Evolutionary conservation across 30 jellyfish, hydroid and myxozoan species (phyloP).

Genomic region (Rhopilema esculentum): DNA sequence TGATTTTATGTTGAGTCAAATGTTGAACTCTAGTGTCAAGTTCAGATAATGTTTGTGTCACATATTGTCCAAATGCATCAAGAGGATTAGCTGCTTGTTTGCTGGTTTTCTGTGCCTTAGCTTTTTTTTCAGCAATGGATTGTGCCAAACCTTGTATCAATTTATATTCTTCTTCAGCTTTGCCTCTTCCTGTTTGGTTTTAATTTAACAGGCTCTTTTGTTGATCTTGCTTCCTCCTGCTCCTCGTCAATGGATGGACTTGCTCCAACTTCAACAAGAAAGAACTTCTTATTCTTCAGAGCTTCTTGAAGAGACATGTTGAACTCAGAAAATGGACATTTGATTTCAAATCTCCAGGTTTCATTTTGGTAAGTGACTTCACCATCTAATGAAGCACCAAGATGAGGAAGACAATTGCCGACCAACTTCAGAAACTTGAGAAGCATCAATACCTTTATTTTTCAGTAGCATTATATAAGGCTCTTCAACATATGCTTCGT

Average conservation of each 20-base stretch:
- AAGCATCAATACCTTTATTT: too few relatives aligned
- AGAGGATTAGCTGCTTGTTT: not conserved
- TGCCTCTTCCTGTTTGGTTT: constrained; percentile 18
- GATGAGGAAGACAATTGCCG: too few relatives aligned
- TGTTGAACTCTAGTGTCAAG: constrained; percentile 9
- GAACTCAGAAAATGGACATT: too few relatives aligned
- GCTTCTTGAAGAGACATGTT: too few relatives aligned
- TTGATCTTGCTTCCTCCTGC: not conserved
- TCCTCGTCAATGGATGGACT: not conserved
- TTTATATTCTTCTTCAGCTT: constrained; percentile 15
- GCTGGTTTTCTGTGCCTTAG: constrained; percentile 7
- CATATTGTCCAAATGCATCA: constrained; percentile 3
- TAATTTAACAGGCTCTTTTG: constrained; percentile 6
- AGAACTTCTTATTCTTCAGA: too few relatives aligned
- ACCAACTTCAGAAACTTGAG: too few relatives aligned
- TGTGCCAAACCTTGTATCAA: constrained; percentile 16
- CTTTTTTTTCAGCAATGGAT: constrained; percentile 5
- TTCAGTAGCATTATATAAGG: too few relatives aligned
- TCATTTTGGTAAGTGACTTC: too few relatives aligned
- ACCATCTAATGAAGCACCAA: too few relatives aligned
- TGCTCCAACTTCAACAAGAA: too few relatives aligned
- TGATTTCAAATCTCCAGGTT: too few relatives aligned
- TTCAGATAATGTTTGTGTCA: constrained; percentile 2
- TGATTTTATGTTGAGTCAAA: constrained; percentile 30
- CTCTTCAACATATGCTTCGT: too few relatives aligned